Evolutionary conservation across 2,113 vertebrate genomes (phyloP).

Genomic region (Chlorodrepanis virens): DNA sequence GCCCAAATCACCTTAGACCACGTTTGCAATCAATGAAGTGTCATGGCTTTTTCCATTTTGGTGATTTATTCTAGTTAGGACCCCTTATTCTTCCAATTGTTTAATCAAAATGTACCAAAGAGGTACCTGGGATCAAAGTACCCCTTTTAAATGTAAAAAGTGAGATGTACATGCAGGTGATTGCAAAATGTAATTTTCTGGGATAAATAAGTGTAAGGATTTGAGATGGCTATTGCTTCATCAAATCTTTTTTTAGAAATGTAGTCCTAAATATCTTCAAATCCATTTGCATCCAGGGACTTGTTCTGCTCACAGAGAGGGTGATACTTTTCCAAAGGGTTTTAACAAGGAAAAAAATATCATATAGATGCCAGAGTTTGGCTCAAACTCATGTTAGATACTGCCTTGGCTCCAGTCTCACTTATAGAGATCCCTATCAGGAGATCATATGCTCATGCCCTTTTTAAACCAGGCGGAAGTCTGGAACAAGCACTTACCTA

Average conservation of each 20-base stretch:
- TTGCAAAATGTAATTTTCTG: background rate
- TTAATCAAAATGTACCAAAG: background rate
- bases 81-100: background rate
- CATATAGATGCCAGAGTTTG: background rate
- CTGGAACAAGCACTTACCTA: background rate
- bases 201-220: background rate
- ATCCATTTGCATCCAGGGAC: background rate
- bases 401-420: background rate
- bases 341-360: background rate
- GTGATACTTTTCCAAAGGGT: background rate
- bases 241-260: background rate
- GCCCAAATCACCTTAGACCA: background rate
- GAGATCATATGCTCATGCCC: background rate
- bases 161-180: rapidly evolving
- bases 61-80: background rate
- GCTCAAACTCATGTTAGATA: background rate
- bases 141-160: background rate
- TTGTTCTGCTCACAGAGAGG: background rate
- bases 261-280: background rate
- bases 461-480: background rate
- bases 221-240: background rate
- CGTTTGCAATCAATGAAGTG: background rate
- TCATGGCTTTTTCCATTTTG: background rate
- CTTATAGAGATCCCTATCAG: background rate
- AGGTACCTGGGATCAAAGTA: background rate